Base-by-base conservation (phyloP, 92 coral and sea anemone genomes). In the Phenganax marumi region DNA sequence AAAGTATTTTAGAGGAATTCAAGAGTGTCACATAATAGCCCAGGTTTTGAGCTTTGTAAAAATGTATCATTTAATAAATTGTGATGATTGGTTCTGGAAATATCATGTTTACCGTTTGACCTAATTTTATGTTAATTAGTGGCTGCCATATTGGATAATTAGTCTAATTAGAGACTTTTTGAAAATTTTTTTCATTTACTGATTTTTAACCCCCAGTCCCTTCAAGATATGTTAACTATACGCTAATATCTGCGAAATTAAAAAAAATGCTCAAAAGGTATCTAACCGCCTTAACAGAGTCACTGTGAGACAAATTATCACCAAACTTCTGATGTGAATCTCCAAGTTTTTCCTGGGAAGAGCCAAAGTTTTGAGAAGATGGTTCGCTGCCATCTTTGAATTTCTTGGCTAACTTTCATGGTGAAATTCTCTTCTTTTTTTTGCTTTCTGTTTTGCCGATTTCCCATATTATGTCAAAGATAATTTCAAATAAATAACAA, bases 101-200 rank as follows among this genome's bases (percentile, higher is more conserved):
- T 23, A 68, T 68, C 2, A 26, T 68, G 74, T 68, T 68, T 17
- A 33, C 74, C 5, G 33, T 21, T 8, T 50, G 0, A 25, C 7
- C 39, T n/a, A 68, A 68, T 68, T 68, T 23, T 68, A 50, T 2
- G 47, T 66, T 66, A 66, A 66, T 66, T 66, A 66, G 13, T 7
- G 50, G 72, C 72, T 43, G 72, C 72, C 74, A 68, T 68, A 33
- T 68, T 68, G 74, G 52, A 68, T 68, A 68, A 68, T 68, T 68
- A 68, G 74, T 39, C 2, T 68, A 68, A 68, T 68, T 68, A 68
- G 24, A 8, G 52, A 68, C 52, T 68, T 68, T 68, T 16, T 33
- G 21, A 25, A 68, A 7, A 68, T 11, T 11, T 68, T 33, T 23
- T 13, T 33, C 21, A 33, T 33, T 68, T 3, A 1, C 17, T 7